Evolutionary conservation across 2,797 vertebrate genomes (phyloP).

Genomic region (Acipenser transmontanus): DNA sequence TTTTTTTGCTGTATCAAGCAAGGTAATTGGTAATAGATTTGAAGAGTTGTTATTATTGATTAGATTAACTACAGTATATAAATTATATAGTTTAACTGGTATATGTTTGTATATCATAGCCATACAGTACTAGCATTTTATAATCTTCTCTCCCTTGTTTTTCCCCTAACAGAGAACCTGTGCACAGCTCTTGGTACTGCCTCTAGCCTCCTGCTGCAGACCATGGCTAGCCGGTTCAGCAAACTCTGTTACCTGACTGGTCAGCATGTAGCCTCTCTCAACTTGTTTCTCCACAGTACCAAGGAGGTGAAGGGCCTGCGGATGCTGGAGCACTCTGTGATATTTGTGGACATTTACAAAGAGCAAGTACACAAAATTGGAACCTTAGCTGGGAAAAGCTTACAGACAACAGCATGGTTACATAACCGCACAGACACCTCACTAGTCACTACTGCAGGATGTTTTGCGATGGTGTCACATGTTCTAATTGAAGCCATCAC

Average conservation of each 20-base stretch:
- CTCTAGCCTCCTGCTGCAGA: slow-evolving; percentile 70
- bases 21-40: too few species aligned
- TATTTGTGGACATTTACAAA: slow-evolving; percentile 82
- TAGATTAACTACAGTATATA: too few species aligned
- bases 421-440: background rate
- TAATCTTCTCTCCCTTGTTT: slow-evolving; percentile 28
- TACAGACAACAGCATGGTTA: background rate
- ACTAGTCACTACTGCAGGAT: background rate
- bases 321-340: slow-evolving; percentile 73
- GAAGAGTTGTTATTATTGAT: too few species aligned
- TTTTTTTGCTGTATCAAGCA: too few species aligned
- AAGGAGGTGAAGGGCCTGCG: slow-evolving; percentile 75
- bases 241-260: slow-evolving; percentile 84
- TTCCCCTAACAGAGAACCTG: slow-evolving; percentile 69
- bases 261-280: slow-evolving; percentile 82
- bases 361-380: slow-evolving; percentile 65
- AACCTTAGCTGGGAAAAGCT: background rate
- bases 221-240: slow-evolving; percentile 72
- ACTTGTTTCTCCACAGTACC: slow-evolving; percentile 72
- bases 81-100: too few species aligned
- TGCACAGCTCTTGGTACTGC: slow-evolving; percentile 51
- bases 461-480: too few species aligned
- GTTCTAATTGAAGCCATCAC: too few species aligned
- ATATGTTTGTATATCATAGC: background rate
- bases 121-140: background rate